These are phyloP conservation scores for Cartodere bifasciata DNA, from an alignment of 2,888 invertebrate species.

Conservation along the genomic window DNA sequence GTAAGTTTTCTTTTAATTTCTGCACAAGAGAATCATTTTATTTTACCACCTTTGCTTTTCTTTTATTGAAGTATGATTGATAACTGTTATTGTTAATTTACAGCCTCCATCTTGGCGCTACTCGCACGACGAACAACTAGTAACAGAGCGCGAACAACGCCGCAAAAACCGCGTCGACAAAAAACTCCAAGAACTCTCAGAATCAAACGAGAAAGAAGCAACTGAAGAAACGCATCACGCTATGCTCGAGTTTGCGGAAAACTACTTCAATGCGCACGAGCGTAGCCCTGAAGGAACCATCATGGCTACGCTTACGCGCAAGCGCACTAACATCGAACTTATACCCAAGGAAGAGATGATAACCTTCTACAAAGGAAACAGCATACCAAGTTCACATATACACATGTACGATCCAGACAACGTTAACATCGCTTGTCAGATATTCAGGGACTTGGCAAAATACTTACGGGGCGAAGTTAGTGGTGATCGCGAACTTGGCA, in stretches of 20 bases:
- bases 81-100: conserved; percentile 8
- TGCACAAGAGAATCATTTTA: not conserved
- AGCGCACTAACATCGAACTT: conserved; percentile 63
- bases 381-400: conserved; percentile 86
- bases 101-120: conserved; percentile 31
- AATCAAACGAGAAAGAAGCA: conserved; percentile 37
- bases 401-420: conserved; percentile 94
- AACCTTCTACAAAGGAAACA: conserved; percentile 73
- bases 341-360: conserved; percentile 90
- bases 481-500: conserved; percentile 65
- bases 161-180: conserved; percentile 77
- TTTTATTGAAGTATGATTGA: not conserved
- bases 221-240: conserved; percentile 58
- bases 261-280: conserved; percentile 83
- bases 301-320: conserved; percentile 73
- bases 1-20: conserved; percentile 26
- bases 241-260: conserved; percentile 86
- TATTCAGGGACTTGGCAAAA: conserved; percentile 85
- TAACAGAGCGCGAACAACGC: conserved; percentile 60
- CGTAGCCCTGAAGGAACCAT: conserved; percentile 77
- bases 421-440: conserved; percentile 74
- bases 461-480: conserved; percentile 83
- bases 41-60: not conserved
- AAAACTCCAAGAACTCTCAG: conserved; percentile 71
- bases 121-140: conserved; percentile 27